Evolutionary conservation across 1,140 invertebrate species (phyloP).

Genomic region (Stratiolaelaps scimitus): DNA sequence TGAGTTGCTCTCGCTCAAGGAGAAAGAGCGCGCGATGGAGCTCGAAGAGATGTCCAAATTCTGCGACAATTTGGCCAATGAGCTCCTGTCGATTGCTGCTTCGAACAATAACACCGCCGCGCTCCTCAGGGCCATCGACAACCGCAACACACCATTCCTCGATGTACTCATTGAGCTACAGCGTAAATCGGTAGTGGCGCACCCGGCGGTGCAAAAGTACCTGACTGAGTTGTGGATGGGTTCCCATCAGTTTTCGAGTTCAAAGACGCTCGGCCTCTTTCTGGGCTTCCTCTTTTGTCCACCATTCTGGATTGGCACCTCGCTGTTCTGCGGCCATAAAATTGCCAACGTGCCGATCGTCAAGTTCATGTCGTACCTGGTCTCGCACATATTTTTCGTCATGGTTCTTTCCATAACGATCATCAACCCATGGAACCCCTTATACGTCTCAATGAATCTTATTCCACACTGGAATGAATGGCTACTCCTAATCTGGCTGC

Average conservation of each 20-base stretch:
- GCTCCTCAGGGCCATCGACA: constrained; percentile 77
- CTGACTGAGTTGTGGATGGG: constrained; percentile 89
- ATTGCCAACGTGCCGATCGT: constrained; percentile 84
- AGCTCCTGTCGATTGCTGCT: constrained; percentile 80
- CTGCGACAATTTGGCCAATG: constrained; percentile 93
- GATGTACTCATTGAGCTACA: constrained; percentile 87
- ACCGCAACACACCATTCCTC: constrained; percentile 80
- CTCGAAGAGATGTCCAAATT: constrained; percentile 82
- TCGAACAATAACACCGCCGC: constrained; percentile 81
- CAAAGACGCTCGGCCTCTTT: constrained; percentile 84
- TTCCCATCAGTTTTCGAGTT: constrained; percentile 81
- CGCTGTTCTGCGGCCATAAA: constrained; percentile 81
- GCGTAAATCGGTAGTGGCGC: constrained; percentile 74
- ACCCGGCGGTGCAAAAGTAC: constrained; percentile 45
- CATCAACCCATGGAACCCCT: constrained; percentile 60
- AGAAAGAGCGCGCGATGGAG: constrained; percentile 95
- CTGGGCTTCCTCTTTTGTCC: constrained; percentile 80
- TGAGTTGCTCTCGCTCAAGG: constrained; percentile 62
- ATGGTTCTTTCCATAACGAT: constrained; percentile 75
- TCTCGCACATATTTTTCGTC: constrained; percentile 95
- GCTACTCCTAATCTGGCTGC: constrained; percentile 85
- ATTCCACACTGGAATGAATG: constrained; percentile 82
- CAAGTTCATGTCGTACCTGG: constrained; percentile 98
- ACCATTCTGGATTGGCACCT: constrained; percentile 89
- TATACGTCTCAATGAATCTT: constrained; percentile 42